Evolutionary conservation across 1,140 invertebrate species (phyloP), one percentile per base, ranked within the genome.

Genomic region (Drosophila leontia): DNA sequence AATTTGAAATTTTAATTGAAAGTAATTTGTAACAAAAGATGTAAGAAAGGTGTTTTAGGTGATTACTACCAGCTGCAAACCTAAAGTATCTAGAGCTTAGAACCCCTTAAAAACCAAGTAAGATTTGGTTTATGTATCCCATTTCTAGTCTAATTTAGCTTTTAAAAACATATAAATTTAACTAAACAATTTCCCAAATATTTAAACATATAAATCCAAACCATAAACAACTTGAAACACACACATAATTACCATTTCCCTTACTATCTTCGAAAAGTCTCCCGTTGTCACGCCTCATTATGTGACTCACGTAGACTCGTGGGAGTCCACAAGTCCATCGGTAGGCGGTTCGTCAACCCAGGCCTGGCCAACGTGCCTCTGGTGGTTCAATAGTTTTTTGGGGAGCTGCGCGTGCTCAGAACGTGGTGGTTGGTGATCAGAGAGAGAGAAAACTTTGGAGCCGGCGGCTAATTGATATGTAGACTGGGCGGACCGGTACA

Each of bases 391-490:
- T 34, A 35, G n/a, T 47, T 47, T 45, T 32, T 59, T 56, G 32
- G 23, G 39, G 8, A 26, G 67, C 37, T 59, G 69, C 53, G 67
- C 67, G 69, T 72, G 69, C 69, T 34, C 67, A 72, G 69, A 72
- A 72, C 69, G 55, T 50, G 69, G 47, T 37, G 32, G 3, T 29
- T 37, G 37, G 13, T 19, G 47, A 48, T 48, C 45, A 15, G 12
- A 26, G 23, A 15, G 45, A 37, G 32, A 59, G 26, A 67, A 70
- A 15, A 48, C 42, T 67, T 37, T 37, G 35, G 29, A 50, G 65
- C 29, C 61, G 47, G 42, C 19, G 60, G 50, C 80, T 88, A 84
- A 88, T 83, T 87, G 84, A 65, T 90, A 88, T 88, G 84, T 87
- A 67, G 39, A 61, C 83, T 78, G 77, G 58, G 41, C 58, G 35